These are phyloP conservation scores for Albula goreensis DNA, from an alignment of 2,113 vertebrate genomes.

Conservation along the genomic window DNA sequence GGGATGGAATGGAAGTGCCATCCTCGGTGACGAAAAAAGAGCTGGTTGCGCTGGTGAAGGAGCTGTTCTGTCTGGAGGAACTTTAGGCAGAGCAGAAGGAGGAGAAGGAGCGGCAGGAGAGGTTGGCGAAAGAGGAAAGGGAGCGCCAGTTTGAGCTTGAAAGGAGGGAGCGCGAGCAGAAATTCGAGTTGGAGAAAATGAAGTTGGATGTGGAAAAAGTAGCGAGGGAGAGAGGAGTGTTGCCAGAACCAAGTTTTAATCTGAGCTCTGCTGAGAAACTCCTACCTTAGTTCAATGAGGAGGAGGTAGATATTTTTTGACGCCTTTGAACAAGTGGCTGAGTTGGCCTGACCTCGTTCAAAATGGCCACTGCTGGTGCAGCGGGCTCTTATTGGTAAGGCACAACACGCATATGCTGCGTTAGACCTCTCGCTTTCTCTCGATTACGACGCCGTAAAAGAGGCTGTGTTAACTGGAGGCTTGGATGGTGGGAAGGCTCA, in stretches of 20 bases:
- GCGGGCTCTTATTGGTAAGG: too few relatives aligned
- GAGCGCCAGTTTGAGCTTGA: too few relatives aligned
- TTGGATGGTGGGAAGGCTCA: too few relatives aligned
- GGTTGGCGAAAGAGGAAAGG: background rate
- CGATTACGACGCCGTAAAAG: background rate
- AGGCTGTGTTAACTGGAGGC: too few relatives aligned
- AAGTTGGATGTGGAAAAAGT: background rate
- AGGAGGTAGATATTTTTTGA: background rate
- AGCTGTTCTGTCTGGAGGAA: background rate
- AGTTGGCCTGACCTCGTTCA: background rate
- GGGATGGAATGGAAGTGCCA: background rate
- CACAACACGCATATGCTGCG: too few relatives aligned
- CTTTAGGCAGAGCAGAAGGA: background rate
- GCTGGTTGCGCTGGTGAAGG: background rate
- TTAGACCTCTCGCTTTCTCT: background rate
- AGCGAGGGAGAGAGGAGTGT: too few relatives aligned
- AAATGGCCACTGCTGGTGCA: background rate
- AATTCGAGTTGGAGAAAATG: background rate
- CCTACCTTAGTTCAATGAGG: background rate
- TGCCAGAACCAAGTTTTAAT: background rate
- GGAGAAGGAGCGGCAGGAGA: background rate
- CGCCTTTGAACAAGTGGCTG: background rate
- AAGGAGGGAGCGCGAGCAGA: background rate
- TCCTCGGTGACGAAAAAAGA: background rate
- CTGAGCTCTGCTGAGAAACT: background rate